phyloP scores from a whole-genome alignment of 2,888 invertebrate genomes.

The Acleris literana region DNA sequence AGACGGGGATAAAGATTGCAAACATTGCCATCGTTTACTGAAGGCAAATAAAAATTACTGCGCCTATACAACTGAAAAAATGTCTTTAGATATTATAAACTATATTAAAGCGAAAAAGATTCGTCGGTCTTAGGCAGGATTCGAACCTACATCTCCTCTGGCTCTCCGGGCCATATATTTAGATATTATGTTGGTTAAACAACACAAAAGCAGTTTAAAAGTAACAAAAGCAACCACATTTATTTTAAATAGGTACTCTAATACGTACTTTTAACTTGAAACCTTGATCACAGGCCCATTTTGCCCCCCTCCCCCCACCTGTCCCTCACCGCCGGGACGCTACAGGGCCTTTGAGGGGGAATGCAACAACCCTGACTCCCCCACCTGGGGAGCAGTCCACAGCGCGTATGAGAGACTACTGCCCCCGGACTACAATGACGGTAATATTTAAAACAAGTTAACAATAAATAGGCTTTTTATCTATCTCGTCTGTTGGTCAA shows the following conservation, averaged over 20 bases:
- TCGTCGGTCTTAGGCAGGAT: too few species aligned
- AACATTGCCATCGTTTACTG: too few species aligned
- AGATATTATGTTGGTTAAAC: background rate
- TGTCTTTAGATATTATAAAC: background rate
- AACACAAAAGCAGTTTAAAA: background rate
- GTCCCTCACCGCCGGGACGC: slow-evolving; percentile 68
- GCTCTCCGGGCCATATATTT: too few species aligned
- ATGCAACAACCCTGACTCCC: slow-evolving; percentile 89
- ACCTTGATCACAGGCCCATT: slow-evolving; percentile 57
- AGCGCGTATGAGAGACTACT: slow-evolving; percentile 86
- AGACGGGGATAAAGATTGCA: too few species aligned
- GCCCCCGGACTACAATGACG: slow-evolving; percentile 87
- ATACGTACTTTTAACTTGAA: background rate
- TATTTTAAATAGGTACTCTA: background rate
- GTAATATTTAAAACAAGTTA: slow-evolving; percentile 53
- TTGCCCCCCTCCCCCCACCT: slow-evolving; percentile 66
- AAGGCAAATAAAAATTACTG: too few species aligned
- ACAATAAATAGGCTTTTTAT: too few species aligned
- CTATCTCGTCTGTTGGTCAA: too few species aligned
- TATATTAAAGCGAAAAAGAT: too few species aligned
- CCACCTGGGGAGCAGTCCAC: slow-evolving; percentile 88
- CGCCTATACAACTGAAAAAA: too few species aligned
- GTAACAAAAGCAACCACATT: background rate
- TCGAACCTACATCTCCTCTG: too few species aligned
- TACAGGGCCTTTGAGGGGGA: slow-evolving; percentile 91